These are phyloP conservation scores for Atlantisia rogersi DNA, from an alignment of 2,113 vertebrate species.

Conservation along the genomic window DNA sequence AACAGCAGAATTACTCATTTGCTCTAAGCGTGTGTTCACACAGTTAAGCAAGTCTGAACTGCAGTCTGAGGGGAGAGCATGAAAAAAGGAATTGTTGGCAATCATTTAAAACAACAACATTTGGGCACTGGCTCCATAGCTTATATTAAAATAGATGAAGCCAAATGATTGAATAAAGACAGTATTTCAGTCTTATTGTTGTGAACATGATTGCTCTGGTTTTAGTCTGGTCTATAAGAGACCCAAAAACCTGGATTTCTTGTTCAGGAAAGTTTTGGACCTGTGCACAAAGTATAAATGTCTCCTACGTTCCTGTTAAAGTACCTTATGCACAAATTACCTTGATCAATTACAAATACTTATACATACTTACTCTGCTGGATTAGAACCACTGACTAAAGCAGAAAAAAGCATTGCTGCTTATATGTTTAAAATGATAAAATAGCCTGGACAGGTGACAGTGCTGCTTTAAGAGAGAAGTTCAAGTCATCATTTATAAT, in stretches of 20 bases:
- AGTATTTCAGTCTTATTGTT: not conserved
- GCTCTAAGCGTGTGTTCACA: not conserved
- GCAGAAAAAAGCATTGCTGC: not conserved
- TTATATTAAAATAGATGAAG: not conserved
- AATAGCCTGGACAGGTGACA: not conserved
- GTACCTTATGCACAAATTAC: not conserved
- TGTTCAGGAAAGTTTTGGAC: not conserved
- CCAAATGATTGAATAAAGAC: not conserved
- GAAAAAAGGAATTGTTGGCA: not conserved
- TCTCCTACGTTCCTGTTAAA: not conserved
- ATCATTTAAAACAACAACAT: not conserved
- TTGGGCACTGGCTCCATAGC: not conserved
- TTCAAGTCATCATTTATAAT: not conserved
- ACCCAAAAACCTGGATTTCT: not conserved
- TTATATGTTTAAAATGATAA: not conserved
- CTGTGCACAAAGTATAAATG: not conserved
- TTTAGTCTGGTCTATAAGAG: not conserved
- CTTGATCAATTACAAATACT: not conserved
- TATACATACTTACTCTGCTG: not conserved
- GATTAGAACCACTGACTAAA: not conserved
- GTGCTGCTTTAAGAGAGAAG: not conserved
- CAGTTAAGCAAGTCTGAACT: constrained; percentile 7
- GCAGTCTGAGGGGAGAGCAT: not conserved
- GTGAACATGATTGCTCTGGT: not conserved
- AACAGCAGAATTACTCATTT: constrained; percentile 13